A percentile compares a stretch with the other conserved stretches of the same genome.
phyloP scores from a whole-genome alignment of 2,113 vertebrate genomes.

The Campylomormyrus numenius region DNA sequence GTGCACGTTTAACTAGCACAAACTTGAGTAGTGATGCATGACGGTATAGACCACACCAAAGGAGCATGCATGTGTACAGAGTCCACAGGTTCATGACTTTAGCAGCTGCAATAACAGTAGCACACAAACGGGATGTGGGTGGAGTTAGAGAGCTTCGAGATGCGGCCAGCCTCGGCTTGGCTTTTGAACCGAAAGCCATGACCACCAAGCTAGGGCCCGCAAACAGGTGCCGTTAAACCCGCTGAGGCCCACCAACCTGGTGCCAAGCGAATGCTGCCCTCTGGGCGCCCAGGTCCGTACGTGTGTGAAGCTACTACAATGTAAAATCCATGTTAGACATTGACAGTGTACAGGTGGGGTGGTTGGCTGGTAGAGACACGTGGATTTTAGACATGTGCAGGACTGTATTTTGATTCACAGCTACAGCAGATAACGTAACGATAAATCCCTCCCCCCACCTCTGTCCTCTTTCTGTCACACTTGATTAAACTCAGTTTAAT shows the following conservation, averaged over 20 bases:
- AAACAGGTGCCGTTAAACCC: not conserved
- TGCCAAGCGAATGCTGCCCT: not conserved
- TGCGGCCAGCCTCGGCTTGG: constrained; percentile 51
- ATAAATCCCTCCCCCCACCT: not conserved
- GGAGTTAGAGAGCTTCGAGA: constrained; percentile 30
- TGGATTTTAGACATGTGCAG: not conserved
- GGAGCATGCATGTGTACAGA: constrained; percentile 51
- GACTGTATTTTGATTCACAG: not conserved
- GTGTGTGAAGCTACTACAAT: not conserved
- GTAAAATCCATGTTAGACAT: not conserved
- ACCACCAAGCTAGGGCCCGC: not conserved
- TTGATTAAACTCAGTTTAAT: constrained; percentile 60
- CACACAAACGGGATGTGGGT: constrained; percentile 20
- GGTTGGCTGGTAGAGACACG: not conserved
- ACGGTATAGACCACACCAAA: constrained; percentile 51
- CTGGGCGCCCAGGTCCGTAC: not conserved
- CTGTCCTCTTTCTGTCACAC: constrained; percentile 45
- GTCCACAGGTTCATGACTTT: constrained; percentile 40
- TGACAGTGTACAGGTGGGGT: not conserved
- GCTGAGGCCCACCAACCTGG: not conserved
- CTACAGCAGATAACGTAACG: not conserved
- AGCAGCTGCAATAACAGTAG: constrained; percentile 48
- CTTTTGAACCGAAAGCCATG: constrained; percentile 14
- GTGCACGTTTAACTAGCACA: constrained; percentile 53
- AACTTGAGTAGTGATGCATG: constrained; percentile 46